Evolutionary conservation across 2,797 vertebrate genomes (phyloP), one percentile per base, ranked within the genome.

Genomic region (Rhynchotus rufescens): DNA sequence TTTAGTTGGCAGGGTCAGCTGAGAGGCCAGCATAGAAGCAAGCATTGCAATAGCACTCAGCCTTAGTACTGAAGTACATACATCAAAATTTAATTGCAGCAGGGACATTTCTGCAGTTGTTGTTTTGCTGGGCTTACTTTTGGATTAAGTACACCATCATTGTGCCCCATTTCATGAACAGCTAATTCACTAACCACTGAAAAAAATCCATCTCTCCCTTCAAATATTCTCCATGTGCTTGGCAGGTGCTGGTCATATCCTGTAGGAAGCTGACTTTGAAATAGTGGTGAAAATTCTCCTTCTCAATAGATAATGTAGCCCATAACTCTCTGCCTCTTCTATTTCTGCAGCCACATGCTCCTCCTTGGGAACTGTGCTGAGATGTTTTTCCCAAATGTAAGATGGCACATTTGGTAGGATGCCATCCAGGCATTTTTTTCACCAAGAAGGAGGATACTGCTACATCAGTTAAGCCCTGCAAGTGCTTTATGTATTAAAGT

Each of bases 231-330:
- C 84, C 92, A 94, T 94, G 82, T 94, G 89, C 17, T 80, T 67
- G 66, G 59, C 92, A 94, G 82, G 82, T 92, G 91, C 44, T 85
- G 80, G 45, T 90, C 52, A 52, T 32, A 92, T 81, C 74, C 56
- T 88, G 65, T 56, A 90, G 67, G 91, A 93, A 96, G 64, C 32
- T 65, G 71, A 23, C 64, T 92, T 72, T 86, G 81, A 85, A 90
- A 77, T 60, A 68, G 80, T 83, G 85, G 68, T 85, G 65, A 90
- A 94, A 88, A 83, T 75, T 38, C 36, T 49, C 6, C 2, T 90
- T 94, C 65, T 83, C 38, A 81, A 88, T 28, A 80, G 64, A 57
- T 81, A 84, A 90, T 56, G 13, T 65, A 89, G 38, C 52, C 67
- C 30, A 69, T 69, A 67, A 61, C 42, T 66, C 22, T 85, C 19